Base-by-base conservation (phyloP, 2,113 vertebrate genomes). In the Romanogobio albipinnatus region DNA sequence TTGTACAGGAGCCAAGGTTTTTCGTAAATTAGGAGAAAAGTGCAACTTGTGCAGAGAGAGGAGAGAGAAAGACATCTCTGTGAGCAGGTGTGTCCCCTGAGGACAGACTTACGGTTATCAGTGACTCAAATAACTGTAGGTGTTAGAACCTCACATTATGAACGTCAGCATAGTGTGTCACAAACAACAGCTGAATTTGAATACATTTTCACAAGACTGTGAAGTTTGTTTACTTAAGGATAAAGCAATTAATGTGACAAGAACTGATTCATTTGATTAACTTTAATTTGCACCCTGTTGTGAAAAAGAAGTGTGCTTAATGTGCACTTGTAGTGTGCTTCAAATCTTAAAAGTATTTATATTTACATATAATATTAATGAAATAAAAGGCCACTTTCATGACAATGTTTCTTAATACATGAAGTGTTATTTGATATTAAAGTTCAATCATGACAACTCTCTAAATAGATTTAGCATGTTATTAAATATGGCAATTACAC, bases 41-140 rank as follows among this genome's bases (percentile, higher is more conserved):
- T 19, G 29, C 3, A 59, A 24, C n/a, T 64, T 76, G 24, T 59
- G 14, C 43, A 75, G 71, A 3, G 0, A 24, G 56, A 75, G n/a
- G 24, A 43, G 53, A 36, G 82, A 26, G 51, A 49, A 73, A 82
- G 29, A 36, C 36, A 24, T 73, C 11, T 24, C 43, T 64, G 19
- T 58, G 59, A 81, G 49, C 82, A 84, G 81, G 85, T 83, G 85
- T 66, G 61, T 45, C 53, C 29, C 45, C 81, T 61, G 29, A 39
- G 26, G 66, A 29, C 45, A 78, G 56, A 39, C 5, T 58, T 26
- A 74, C 24, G n/a, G n/a, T 9, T 53, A 79, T 80, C 53, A 49
- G 10, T 59, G 51, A 73, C 49, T 22, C 76, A 61, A 33, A 51
- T 49, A 81, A 81, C 47, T 51, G 71, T 58, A 36, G 24, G 43